Evolutionary conservation across 2,797 vertebrate genomes (phyloP).

Genomic region (Paramormyrops hopkinsi): DNA sequence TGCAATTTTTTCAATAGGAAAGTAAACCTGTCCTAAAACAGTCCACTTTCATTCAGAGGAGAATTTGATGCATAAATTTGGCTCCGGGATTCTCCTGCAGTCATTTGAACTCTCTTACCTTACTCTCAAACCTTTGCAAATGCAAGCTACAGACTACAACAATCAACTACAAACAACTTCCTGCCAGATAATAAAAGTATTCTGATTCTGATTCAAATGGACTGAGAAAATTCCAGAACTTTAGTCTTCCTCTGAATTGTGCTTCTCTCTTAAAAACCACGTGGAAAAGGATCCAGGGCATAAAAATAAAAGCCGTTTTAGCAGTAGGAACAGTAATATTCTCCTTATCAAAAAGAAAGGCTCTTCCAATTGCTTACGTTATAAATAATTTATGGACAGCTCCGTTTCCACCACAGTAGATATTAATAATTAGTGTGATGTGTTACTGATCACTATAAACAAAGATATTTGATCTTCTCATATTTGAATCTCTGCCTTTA

Average conservation of each 20-base stretch:
- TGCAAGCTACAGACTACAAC: background rate
- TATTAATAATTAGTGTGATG: background rate
- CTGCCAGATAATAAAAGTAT: background rate
- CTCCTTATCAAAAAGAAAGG: background rate
- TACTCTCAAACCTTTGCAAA: background rate
- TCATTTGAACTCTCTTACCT: background rate
- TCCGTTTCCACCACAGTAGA: background rate
- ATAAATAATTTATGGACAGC: background rate
- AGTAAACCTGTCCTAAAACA: background rate
- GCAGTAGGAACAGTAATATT: background rate
- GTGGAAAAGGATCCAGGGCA: background rate
- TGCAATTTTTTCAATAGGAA: background rate
- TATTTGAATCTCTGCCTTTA: background rate
- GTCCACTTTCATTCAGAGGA: background rate
- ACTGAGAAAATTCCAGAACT: background rate
- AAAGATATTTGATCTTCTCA: background rate
- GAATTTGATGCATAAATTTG: background rate
- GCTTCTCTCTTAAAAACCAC: background rate
- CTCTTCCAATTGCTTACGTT: background rate
- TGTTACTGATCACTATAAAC: constrained; percentile 1
- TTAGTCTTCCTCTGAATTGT: background rate
- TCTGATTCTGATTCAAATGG: background rate
- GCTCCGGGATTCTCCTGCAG: background rate
- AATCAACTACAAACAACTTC: background rate
- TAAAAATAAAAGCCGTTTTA: background rate